Conservation (phyloP, 2,888 invertebrate genomes). For the Drosophila nr. fundita region DNA sequence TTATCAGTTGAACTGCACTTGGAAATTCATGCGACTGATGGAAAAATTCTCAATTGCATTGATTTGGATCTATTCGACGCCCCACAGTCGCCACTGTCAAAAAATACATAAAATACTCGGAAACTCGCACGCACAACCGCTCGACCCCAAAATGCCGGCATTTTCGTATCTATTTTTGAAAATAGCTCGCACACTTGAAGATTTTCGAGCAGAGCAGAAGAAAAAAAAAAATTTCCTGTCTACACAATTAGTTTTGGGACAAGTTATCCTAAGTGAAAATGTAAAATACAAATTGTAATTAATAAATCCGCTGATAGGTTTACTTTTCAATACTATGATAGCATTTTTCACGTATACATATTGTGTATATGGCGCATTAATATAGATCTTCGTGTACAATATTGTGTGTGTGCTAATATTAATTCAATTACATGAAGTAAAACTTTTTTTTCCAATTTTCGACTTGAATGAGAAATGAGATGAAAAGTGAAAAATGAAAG, state of each 20-base stretch:
- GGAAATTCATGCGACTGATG: slow-evolving; percentile 50
- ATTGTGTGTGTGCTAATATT: slow-evolving; percentile 55
- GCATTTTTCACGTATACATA: background rate
- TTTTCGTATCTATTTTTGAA: slow-evolving; percentile 54
- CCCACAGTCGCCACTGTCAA: slow-evolving; percentile 18
- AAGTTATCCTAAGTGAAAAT: background rate
- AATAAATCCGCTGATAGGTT: slow-evolving; percentile 5
- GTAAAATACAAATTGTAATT: background rate
- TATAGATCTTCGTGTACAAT: slow-evolving; percentile 46
- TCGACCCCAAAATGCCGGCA: slow-evolving; percentile 34
- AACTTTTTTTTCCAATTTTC: slow-evolving; percentile 60
- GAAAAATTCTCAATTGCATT: slow-evolving; percentile 69
- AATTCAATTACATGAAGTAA: slow-evolving; percentile 78
- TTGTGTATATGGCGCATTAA: background rate
- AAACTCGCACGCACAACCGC: slow-evolving; percentile 11
- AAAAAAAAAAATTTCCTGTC: slow-evolving; percentile 30
- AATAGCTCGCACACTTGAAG: slow-evolving; percentile 41
- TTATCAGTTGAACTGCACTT: slow-evolving; percentile 54
- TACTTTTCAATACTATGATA: slow-evolving; percentile 19
- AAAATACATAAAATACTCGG: slow-evolving; percentile 35
- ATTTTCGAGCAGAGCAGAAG: slow-evolving; percentile 9
- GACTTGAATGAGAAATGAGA: slow-evolving; percentile 58
- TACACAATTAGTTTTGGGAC: slow-evolving; percentile 31
- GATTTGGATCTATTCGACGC: slow-evolving; percentile 35
- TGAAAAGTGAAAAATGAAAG: slow-evolving; percentile 76